phyloP scores from a whole-genome alignment of 2,113 vertebrate genomes.

The Atlantisia rogersi region DNA sequence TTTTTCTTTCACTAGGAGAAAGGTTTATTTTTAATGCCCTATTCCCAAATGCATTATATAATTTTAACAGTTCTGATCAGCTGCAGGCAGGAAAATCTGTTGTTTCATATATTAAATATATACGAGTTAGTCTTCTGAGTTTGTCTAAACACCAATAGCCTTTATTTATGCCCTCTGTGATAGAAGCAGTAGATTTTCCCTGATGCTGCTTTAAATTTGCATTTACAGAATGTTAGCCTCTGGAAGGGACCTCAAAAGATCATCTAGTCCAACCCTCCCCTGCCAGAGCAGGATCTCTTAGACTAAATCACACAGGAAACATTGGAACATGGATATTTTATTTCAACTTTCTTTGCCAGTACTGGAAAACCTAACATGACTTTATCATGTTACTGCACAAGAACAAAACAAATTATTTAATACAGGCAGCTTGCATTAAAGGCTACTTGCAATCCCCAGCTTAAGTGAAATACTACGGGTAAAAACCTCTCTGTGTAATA shows the following conservation, averaged over 20 bases:
- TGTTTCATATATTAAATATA: background rate
- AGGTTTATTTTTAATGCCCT: background rate
- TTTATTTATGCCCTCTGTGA: background rate
- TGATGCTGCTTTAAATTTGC: background rate
- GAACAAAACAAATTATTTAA: conserved; percentile 48
- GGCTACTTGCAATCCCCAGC: conserved; percentile 6
- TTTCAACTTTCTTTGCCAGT: conserved; percentile 38
- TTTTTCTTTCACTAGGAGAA: background rate
- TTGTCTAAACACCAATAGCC: background rate
- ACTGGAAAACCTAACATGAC: conserved; percentile 11
- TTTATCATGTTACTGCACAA: background rate
- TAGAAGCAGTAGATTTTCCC: background rate
- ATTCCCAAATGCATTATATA: background rate
- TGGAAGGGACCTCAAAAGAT: no score
- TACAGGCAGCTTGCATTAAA: background rate
- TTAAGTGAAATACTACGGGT: background rate
- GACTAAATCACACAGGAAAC: no score
- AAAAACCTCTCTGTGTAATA: background rate
- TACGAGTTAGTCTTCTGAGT: background rate
- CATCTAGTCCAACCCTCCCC: no score
- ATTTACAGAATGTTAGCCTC: no score
- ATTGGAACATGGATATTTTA: background rate
- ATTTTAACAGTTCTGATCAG: background rate
- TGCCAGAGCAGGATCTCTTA: no score
- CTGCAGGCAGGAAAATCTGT: background rate